Base-by-base conservation (phyloP, 2,113 vertebrate species). In the Neotragus moschatus region DNA sequence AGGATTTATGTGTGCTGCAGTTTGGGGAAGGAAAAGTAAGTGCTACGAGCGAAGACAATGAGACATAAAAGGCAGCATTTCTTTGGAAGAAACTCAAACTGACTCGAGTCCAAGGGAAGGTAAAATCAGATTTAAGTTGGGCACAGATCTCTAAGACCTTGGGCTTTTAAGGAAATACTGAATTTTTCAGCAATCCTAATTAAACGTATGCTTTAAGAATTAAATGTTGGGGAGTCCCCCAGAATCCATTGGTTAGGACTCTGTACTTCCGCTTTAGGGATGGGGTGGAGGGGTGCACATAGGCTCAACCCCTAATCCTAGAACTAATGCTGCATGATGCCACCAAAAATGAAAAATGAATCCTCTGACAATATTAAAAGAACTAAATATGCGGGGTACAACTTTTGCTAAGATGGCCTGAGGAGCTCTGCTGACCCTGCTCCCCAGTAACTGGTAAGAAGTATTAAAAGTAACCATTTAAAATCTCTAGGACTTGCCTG, bases 261-360 rank as follows among this genome's bases (percentile, higher is more conserved):
- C 8, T 2, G 5, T 10, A 43, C 75, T 79, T 79, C 75, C 7
- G 47, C 43, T 47, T 45, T 17, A 47, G 15, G 43, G n/a, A 19
- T 0, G 0, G 63, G 63, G n/a, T 3, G 0, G 14, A 0, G 61
- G 33, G 43, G 73, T n/a, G 13, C 26, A 30, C 75, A 5, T 45
- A 16, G 75, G 75, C 28, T 79, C 26, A 47, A 30, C 28, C 26
- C 75, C 15, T 79, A 25, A 43, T 73, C 70, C 2, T 5, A 73
- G 36, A 39, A 25, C 66, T 12, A 25, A 73, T 73, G 70, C 21
- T 73, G 45, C 5, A 49, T 3, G 28, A 16, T 33, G 45, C 30
- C 5, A 49, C 45, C 45, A 12, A 49, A 33, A 80, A 80, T 49
- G 75, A 80, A 30, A 33, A 75, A 49, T 17, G 15, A 79, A 30